Evolutionary conservation across 2,113 vertebrate species (phyloP), one percentile per base, ranked within the genome.

Genomic region (Pithys albifrons): DNA sequence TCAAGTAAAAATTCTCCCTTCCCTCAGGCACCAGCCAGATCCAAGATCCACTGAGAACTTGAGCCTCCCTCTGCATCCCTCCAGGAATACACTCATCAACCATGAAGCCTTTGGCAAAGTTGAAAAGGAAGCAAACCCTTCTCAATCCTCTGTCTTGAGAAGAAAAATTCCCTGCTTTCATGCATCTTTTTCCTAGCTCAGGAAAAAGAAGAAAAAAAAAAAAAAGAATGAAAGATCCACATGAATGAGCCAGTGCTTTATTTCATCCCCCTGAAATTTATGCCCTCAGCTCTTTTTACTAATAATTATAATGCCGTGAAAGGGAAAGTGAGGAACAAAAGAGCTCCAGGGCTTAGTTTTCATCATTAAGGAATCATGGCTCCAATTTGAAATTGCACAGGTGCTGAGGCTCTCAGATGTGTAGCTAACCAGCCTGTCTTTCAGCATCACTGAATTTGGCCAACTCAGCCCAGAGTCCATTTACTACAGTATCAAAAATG

Each of bases 371-470:
- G 23, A 95, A 91, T 67, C 61, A 77, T 14, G 19, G 61, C n/a
- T 81, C 10, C 39, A 89, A 64, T 67, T 33, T 37, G 23, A 86
- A 83, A 55, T 93, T 62, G 54, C 65, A 28, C 43, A 64, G 52
- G 83, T 84, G 52, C 73, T 43, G 70, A 86, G 57, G 65, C 52
- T 74, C 45, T 79, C 41, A 65, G 85, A 41, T 58, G n/a, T 7
- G 12, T 11, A 61, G 33, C 64, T 71, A 88, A 59, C 10, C 75
- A 83, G 46, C 51, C 37, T 58, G 58, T 58, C 75, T 86, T 94
- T 73, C 91, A 96, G 85, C 75, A 86, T 73, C 83, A 58, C 57
- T 84, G 45, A 91, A 91, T 78, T 92, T 91, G 73, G 93, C 95
- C 55, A 93, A 75, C 77, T 86, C 73, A 92, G 72, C 80, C 84